Conservation (phyloP, 2,888 invertebrate species). For the Mythimna vitellina region DNA sequence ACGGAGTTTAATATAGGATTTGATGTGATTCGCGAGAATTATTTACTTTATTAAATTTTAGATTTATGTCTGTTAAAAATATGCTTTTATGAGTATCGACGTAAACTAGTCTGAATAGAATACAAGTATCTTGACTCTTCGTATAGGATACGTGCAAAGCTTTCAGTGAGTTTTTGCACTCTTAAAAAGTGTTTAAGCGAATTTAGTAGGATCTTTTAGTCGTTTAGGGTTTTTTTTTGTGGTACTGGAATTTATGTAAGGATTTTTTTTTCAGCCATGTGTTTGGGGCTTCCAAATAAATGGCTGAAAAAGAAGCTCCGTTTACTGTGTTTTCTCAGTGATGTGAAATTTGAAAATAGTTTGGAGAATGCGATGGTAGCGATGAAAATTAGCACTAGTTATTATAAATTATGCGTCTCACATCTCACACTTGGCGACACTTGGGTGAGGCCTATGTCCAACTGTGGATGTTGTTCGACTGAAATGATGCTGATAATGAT, state of each 20-base stretch:
- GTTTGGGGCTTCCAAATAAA: too few species aligned
- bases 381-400: background rate
- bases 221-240: background rate
- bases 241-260: too few species aligned
- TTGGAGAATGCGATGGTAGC: background rate
- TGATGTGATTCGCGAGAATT: accelerated
- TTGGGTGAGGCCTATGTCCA: too few species aligned
- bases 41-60: background rate
- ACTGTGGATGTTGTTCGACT: too few species aligned
- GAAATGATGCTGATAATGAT: too few species aligned
- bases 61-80: accelerated
- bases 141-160: background rate
- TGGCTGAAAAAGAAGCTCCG: too few species aligned
- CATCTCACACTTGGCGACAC: too few species aligned
- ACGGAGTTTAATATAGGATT: background rate
- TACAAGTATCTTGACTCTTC: background rate
- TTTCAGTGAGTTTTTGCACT: background rate
- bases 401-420: too few species aligned
- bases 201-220: too few species aligned
- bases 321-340: background rate
- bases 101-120: background rate
- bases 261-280: background rate
- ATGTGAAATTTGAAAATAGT: background rate
- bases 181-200: background rate
- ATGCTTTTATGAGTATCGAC: background rate